A percentile compares a stretch with the other conserved stretches of the same genome.
Conservation (phyloP, 2,113 vertebrate species). For the Myxocyprinus asiaticus region DNA sequence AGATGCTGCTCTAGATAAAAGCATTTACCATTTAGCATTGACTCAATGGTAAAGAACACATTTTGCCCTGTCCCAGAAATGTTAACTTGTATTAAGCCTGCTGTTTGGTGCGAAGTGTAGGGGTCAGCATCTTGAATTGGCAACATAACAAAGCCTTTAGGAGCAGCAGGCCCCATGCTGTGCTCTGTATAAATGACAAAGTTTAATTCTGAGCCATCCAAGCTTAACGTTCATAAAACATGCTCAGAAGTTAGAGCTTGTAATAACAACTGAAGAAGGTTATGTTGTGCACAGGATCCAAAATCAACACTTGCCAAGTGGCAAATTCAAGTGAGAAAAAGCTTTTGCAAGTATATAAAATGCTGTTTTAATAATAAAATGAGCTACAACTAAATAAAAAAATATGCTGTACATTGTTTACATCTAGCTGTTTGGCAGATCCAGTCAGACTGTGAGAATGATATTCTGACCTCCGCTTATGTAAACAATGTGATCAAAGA, state of each 20-base stretch:
- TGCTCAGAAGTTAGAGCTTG: background rate
- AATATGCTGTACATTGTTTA: too few relatives aligned
- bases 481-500: too few relatives aligned
- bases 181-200: background rate
- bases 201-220: background rate
- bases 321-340: too few relatives aligned
- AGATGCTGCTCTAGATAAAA: background rate
- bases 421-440: too few relatives aligned
- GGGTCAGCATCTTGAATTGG: conserved; percentile 38
- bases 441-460: too few relatives aligned
- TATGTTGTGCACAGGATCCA: too few relatives aligned
- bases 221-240: background rate
- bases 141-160: conserved; percentile 36
- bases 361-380: too few relatives aligned
- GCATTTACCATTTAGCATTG: background rate
- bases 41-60: background rate
- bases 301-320: too few relatives aligned
- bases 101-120: background rate
- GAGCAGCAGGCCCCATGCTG: background rate
- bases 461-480: too few relatives aligned
- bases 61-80: background rate
- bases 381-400: too few relatives aligned
- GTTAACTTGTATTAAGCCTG: background rate
- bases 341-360: too few relatives aligned
- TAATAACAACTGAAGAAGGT: too few relatives aligned